Conservation (phyloP, 1,140 invertebrate genomes). For the Drosophila virilis region DNA sequence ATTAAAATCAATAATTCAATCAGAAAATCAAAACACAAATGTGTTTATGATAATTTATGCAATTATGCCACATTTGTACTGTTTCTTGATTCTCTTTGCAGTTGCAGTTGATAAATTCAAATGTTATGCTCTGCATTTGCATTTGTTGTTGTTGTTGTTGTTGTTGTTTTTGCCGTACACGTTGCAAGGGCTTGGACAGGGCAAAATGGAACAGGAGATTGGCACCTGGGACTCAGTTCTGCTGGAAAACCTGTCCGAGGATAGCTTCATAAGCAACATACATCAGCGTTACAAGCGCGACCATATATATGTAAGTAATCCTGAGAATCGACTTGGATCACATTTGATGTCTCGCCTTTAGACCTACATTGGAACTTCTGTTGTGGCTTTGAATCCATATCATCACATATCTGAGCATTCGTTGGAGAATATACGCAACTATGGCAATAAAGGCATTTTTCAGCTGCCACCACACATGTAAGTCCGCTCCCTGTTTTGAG, state of each 20-base stretch:
- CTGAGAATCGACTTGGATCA: too few relatives aligned
- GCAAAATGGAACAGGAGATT: slow-evolving; percentile 84
- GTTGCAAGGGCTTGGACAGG: slow-evolving; percentile 39
- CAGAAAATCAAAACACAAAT: slow-evolving; percentile 79
- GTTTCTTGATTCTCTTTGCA: slow-evolving; percentile 26
- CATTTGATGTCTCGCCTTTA: slow-evolving; percentile 60
- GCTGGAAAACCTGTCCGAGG: slow-evolving; percentile 90
- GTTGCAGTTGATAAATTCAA: slow-evolving; percentile 67
- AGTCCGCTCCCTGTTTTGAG: slow-evolving; percentile 32
- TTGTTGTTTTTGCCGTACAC: slow-evolving; percentile 43
- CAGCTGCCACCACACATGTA: slow-evolving; percentile 96
- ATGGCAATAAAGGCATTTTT: slow-evolving; percentile 91
- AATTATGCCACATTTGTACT: slow-evolving; percentile 55
- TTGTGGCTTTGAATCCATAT: slow-evolving; percentile 91
- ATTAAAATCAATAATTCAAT: slow-evolving; percentile 81
- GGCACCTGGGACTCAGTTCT: slow-evolving; percentile 91
- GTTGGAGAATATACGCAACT: slow-evolving; percentile 90
- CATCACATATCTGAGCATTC: slow-evolving; percentile 92
- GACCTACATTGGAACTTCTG: slow-evolving; percentile 92
- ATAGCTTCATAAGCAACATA: slow-evolving; percentile 90
- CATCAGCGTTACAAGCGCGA: slow-evolving; percentile 91
- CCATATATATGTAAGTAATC: slow-evolving; percentile 89
- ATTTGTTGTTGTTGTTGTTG: slow-evolving; percentile 42
- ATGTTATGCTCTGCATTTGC: slow-evolving; percentile 54
- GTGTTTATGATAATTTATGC: slow-evolving; percentile 71